These are phyloP conservation scores for Sturnira hondurensis DNA, from an alignment of 2,113 vertebrate species.

Conservation along the genomic window DNA sequence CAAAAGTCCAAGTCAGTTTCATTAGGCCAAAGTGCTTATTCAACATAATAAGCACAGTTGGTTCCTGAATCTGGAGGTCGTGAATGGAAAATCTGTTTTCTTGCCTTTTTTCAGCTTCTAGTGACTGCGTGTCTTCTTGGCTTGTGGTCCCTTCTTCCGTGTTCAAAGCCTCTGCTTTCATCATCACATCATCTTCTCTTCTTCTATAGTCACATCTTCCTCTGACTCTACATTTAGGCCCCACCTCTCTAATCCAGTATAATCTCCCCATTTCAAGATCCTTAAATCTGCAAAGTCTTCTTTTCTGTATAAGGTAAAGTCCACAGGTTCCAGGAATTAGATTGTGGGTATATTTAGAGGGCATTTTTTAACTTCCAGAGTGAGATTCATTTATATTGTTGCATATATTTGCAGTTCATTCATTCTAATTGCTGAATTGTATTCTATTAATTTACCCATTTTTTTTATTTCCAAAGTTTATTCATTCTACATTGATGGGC, in stretches of 20 bases:
- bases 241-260: not conserved
- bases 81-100: slow-evolving; percentile 9
- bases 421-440: not conserved
- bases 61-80: not conserved
- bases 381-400: not conserved
- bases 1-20: slow-evolving; percentile 33
- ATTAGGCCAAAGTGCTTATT: slow-evolving; percentile 4
- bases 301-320: not conserved
- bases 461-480: slow-evolving; percentile 28
- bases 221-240: not conserved
- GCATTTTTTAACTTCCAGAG: not conserved
- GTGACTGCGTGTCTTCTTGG: not conserved
- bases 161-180: not conserved
- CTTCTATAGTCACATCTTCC: not conserved
- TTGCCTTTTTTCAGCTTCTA: slow-evolving; percentile 1
- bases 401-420: not conserved
- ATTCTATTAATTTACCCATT: not conserved
- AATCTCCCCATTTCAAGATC: not conserved
- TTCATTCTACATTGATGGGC: not conserved
- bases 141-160: not conserved
- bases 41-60: not conserved
- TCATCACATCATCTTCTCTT: not conserved
- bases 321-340: not conserved
- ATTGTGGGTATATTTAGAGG: not conserved
- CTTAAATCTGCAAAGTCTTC: not conserved